Evolutionary conservation across 2,888 invertebrate species (phyloP).

Genomic region (Leucophenga montana): DNA sequence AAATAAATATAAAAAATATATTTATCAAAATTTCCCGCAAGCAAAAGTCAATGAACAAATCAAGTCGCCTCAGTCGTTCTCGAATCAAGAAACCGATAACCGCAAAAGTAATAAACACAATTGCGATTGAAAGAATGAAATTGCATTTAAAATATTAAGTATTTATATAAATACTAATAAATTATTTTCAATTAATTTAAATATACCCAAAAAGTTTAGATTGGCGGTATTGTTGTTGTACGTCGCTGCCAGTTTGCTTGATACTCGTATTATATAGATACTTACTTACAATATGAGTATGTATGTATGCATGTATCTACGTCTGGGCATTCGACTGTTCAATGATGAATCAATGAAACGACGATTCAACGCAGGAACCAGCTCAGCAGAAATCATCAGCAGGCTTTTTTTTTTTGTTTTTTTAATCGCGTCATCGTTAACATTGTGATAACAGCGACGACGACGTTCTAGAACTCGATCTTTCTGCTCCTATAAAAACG

Average conservation of each 20-base stretch:
- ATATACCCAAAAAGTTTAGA: not conserved
- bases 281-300: not conserved
- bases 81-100: not conserved
- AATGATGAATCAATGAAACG: no score
- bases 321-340: not conserved
- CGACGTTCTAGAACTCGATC: not conserved
- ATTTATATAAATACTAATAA: no score
- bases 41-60: constrained; percentile 21
- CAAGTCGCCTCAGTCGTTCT: not conserved
- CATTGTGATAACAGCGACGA: not conserved
- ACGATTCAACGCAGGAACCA: no score
- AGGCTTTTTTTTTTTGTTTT: constrained; percentile 3
- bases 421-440: not conserved
- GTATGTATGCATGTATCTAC: not conserved
- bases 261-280: no score
- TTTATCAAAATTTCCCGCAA: no score
- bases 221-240: constrained; percentile 22
- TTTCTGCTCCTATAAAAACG: constrained; percentile 53
- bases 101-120: constrained; percentile 8
- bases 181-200: constrained; percentile 7
- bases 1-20: no score
- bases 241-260: not conserved
- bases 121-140: not conserved
- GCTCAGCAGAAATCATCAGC: no score
- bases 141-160: not conserved